phyloP scores from a whole-genome alignment of 2,888 invertebrate genomes.

The Tinea pellionella region DNA sequence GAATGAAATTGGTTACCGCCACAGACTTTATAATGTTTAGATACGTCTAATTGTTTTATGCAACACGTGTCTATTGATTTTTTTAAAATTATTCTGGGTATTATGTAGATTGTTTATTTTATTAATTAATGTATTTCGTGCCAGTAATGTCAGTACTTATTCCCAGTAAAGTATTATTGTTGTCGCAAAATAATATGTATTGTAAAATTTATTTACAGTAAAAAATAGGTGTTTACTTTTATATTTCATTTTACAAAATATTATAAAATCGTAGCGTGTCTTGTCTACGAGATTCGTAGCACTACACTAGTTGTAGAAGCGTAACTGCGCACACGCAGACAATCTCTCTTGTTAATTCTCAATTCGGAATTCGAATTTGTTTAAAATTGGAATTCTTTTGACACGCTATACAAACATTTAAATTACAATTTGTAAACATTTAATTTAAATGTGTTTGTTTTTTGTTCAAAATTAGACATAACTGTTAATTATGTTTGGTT shows the following conservation, averaged over 20 bases:
- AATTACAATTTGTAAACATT: neutral
- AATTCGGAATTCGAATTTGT: slow-evolving; percentile 2
- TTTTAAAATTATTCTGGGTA: neutral
- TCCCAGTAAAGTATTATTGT: too few species aligned
- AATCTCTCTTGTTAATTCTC: slow-evolving; percentile 13
- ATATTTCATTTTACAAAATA: neutral
- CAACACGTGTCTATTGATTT: neutral
- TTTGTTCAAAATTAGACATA: neutral
- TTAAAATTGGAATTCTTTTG: slow-evolving; percentile 7
- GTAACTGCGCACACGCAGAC: slow-evolving; percentile 26
- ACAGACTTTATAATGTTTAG: neutral
- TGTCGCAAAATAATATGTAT: too few species aligned
- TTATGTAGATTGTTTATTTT: too few species aligned
- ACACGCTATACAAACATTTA: neutral
- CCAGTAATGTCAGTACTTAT: too few species aligned
- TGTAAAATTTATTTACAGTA: too few species aligned
- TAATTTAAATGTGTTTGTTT: neutral
- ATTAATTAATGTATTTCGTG: too few species aligned
- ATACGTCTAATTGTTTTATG: neutral
- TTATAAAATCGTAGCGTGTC: slow-evolving; percentile 15
- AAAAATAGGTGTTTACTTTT: too few species aligned
- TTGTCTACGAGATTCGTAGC: slow-evolving; percentile 53
- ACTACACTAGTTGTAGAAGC: slow-evolving; percentile 26
- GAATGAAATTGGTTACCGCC: slow-evolving; percentile 29
- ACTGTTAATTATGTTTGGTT: neutral